phyloP scores from a whole-genome alignment of 2,888 invertebrate species.

The Microplitis deprimator region DNA sequence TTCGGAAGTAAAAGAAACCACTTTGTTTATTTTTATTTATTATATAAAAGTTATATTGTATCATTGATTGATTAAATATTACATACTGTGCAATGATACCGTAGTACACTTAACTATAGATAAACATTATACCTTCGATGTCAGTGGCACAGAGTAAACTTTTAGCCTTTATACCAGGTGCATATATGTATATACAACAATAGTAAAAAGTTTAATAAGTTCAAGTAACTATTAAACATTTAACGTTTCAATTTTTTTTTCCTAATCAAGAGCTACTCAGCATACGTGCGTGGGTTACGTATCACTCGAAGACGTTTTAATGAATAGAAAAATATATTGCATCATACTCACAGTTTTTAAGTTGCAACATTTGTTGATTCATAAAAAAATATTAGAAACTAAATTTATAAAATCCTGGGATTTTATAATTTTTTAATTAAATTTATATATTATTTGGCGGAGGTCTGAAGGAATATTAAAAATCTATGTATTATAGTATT shows the following conservation, averaged over 20 bases:
- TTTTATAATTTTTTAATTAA: background rate
- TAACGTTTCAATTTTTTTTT: background rate
- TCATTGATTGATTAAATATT: background rate
- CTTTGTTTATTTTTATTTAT: background rate
- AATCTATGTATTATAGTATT: background rate
- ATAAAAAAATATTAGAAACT: background rate
- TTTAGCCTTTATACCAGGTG: slow-evolving; percentile 16
- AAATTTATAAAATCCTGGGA: background rate
- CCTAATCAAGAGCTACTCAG: background rate
- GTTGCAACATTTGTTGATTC: background rate
- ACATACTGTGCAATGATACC: background rate
- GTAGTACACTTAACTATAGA: background rate
- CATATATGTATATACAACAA: background rate
- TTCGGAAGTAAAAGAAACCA: background rate
- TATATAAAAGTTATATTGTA: background rate
- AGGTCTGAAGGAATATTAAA: background rate
- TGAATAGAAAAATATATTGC: background rate
- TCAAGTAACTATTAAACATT: background rate
- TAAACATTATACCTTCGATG: slow-evolving; percentile 12
- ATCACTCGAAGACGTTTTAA: background rate
- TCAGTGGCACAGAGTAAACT: slow-evolving; percentile 34
- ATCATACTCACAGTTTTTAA: background rate
- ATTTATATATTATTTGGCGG: background rate
- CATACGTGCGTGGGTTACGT: background rate
- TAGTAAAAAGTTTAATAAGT: background rate